Percentiles rank a stretch among this genome's conserved stretches.
phyloP scores from a whole-genome alignment of 1,140 invertebrate species.

The Luehdorfia chinensis region DNA sequence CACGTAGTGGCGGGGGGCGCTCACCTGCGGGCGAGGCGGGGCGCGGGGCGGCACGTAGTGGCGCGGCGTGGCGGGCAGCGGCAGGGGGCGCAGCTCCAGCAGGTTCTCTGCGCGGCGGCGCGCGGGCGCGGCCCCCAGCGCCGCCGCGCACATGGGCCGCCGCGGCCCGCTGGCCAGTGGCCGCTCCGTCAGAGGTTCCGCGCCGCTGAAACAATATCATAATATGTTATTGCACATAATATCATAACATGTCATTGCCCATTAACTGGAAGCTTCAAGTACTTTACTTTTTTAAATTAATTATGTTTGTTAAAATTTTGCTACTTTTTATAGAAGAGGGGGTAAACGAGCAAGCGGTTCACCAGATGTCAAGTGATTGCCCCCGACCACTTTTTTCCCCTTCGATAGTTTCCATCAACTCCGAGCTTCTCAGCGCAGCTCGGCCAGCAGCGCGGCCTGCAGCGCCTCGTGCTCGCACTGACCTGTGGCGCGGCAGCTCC shows the following conservation, averaged over 20 bases:
- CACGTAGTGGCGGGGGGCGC: no score
- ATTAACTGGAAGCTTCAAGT: no score
- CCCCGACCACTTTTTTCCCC: no score
- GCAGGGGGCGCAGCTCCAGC: constrained; percentile 85
- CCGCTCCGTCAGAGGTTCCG: constrained; percentile 72
- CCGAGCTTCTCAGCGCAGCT: constrained; percentile 89
- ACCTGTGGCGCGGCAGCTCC: constrained; percentile 77
- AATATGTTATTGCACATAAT: no score
- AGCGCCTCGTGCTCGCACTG: constrained; percentile 81
- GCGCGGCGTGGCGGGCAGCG: constrained; percentile 56
- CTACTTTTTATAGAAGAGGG: no score
- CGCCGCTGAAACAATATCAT: constrained; percentile 53
- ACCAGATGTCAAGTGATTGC: no score
- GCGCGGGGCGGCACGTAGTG: constrained; percentile 48
- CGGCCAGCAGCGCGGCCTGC: constrained; percentile 66
- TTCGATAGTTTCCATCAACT: no score
- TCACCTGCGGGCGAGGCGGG: constrained; percentile 28
- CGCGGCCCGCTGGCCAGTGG: constrained; percentile 82
- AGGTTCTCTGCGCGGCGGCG: constrained; percentile 89
- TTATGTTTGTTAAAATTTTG: no score
- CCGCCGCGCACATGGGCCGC: constrained; percentile 86
- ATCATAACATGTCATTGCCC: no score
- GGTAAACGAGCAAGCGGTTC: no score
- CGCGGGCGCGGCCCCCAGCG: constrained; percentile 78
- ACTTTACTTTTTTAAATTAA: no score